Conservation (phyloP, 2,797 vertebrate genomes). For the Champsocephalus gunnari region DNA sequence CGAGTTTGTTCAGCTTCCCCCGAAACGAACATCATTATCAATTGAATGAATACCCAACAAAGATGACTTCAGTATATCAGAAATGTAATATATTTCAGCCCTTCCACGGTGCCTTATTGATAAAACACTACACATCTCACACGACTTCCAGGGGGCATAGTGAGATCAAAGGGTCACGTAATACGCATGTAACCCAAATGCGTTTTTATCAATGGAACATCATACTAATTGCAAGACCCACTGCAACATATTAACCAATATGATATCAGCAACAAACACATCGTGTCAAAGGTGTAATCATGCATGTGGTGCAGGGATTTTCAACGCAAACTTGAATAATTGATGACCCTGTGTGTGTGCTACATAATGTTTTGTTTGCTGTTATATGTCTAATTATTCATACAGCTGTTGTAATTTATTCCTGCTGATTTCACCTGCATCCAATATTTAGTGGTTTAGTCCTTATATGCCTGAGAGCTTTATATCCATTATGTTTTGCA, state of each 20-base stretch:
- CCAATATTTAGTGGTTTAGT: conserved; percentile 5
- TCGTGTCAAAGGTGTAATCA: conserved; percentile 50
- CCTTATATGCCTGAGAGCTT: conserved; percentile 23
- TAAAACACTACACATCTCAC: background rate
- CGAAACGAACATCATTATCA: background rate
- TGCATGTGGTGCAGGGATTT: conserved; percentile 53
- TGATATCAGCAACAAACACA: conserved; percentile 27
- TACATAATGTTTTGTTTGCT: conserved; percentile 55
- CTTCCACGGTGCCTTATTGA: background rate
- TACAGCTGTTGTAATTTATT: conserved; percentile 54
- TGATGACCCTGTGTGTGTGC: conserved; percentile 40
- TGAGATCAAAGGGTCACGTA: conserved; percentile 68
- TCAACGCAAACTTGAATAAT: conserved; percentile 61
- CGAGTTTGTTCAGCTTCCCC: background rate
- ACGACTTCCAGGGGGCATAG: conserved; percentile 3
- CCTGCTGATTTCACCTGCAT: conserved; percentile 42
- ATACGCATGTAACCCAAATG: conserved; percentile 36
- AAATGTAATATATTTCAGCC: background rate
- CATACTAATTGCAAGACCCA: conserved; percentile 1
- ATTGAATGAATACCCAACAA: background rate
- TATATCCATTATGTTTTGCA: conserved; percentile 9
- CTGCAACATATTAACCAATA: conserved; percentile 17
- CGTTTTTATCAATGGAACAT: background rate
- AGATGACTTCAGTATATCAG: background rate
- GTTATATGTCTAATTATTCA: conserved; percentile 63